Evolutionary conservation across 2,888 invertebrate species (phyloP).

Genomic region (Cryptops parisi): DNA sequence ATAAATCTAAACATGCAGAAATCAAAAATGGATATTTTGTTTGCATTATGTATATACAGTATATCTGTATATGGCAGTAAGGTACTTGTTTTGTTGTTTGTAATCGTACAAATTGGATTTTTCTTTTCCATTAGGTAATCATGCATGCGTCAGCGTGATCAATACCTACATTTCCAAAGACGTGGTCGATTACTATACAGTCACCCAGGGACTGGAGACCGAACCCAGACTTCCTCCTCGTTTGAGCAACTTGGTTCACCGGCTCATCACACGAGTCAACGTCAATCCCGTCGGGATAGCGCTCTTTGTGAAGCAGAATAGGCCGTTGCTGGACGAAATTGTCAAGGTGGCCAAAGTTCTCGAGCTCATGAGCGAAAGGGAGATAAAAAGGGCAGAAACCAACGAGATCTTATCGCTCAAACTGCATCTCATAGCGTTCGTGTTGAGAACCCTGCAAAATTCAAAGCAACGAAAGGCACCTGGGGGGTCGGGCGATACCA

Average conservation of each 20-base stretch:
- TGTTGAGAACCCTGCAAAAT: slow-evolving; percentile 55
- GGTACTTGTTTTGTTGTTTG: no score
- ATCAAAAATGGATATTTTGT: no score
- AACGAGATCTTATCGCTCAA: slow-evolving; percentile 88
- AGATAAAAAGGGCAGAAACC: slow-evolving; percentile 66
- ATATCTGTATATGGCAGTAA: no score
- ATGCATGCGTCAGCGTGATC: slow-evolving; percentile 81
- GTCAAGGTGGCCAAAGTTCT: slow-evolving; percentile 59
- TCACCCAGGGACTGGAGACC: slow-evolving; percentile 57
- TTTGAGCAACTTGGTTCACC: slow-evolving; percentile 61
- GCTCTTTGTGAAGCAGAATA: slow-evolving; percentile 57
- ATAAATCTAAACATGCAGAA: no score
- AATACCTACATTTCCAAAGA: slow-evolving; percentile 80
- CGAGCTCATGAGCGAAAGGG: slow-evolving; percentile 65
- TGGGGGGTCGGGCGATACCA: slow-evolving; percentile 8
- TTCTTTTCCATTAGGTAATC: slow-evolving; percentile 45
- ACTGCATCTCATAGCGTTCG: slow-evolving; percentile 63
- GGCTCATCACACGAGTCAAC: slow-evolving; percentile 67
- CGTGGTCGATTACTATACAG: slow-evolving; percentile 67
- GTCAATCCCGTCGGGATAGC: slow-evolving; percentile 63
- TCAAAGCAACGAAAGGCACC: slow-evolving; percentile 29
- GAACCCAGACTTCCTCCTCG: slow-evolving; percentile 58
- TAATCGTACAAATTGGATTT: no score
- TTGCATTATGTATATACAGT: no score
- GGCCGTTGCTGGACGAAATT: slow-evolving; percentile 56